A percentile compares a stretch with the other conserved stretches of the same genome.
Evolutionary conservation across 2,113 vertebrate species (phyloP).

Genomic region (Bufo gargarizans): DNA sequence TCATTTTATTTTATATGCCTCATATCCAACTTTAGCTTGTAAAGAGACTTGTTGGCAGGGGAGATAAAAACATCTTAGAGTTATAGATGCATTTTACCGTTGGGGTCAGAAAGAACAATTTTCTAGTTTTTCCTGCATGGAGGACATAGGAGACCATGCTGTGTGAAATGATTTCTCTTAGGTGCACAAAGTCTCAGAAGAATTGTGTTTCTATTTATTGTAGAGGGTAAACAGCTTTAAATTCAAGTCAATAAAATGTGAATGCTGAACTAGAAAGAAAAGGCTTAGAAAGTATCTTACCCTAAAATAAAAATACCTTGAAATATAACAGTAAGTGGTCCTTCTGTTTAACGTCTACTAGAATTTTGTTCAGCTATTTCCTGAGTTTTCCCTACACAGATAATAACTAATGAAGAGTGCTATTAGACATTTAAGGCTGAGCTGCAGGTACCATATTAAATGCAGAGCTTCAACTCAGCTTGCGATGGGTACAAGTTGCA

Average conservation of each 20-base stretch:
- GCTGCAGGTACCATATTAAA: too few species aligned
- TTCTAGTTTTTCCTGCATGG: not conserved
- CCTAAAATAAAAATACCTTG: not conserved
- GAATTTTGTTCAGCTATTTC: not conserved
- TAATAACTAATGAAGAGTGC: too few species aligned
- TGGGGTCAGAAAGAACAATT: not conserved
- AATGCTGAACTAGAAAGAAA: not conserved
- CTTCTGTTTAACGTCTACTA: not conserved
- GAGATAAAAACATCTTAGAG: not conserved
- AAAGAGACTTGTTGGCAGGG: not conserved
- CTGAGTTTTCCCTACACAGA: too few species aligned
- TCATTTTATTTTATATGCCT: not conserved
- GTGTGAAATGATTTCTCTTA: not conserved
- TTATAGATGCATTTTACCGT: not conserved
- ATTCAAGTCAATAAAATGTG: not conserved
- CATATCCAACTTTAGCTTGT: not conserved
- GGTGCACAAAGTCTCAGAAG: not conserved
- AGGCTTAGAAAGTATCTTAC: not conserved
- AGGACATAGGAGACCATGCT: not conserved
- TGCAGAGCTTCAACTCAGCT: too few species aligned
- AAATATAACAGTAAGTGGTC: not conserved
- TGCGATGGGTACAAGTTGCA: too few species aligned
- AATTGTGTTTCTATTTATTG: not conserved
- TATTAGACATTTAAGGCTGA: too few species aligned
- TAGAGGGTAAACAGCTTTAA: not conserved